Evolutionary conservation across 2,888 invertebrate species (phyloP), one percentile per base, ranked within the genome.

Genomic region (Eupithecia subumbrata): DNA sequence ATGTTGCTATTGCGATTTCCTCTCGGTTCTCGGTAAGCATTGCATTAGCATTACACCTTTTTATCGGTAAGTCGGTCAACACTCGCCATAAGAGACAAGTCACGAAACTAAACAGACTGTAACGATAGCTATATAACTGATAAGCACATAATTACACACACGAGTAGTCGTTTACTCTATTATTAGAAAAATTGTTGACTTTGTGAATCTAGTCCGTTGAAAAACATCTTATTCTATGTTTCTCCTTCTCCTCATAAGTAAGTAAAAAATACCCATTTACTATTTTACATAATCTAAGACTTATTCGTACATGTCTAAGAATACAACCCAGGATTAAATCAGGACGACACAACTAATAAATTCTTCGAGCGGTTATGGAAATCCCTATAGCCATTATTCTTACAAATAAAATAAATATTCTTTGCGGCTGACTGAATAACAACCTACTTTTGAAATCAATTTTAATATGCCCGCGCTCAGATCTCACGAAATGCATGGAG

Each of bases 11-110:
- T 63, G 69, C 56, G 69, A 66, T 77, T 77, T 74, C 76, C 74
- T 74, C 48, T 63, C 60, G 66, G 60, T 76, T 74, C 76, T 74
- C 66, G 37, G 69, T 74, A 76, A 25, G 45, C 71, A 76, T 73
- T 73, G 74, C 73, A 76, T 80, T 80, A 76, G 78, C 75, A 78
- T 77, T 79, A 78, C 79, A 74, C 69, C 69, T 78, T 78, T 78
- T 78, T 78, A 78, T 74, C 74, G 74, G 69, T 52, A 73, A 74
- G 60, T 71, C 69, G 72, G 73, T 71, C 63, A 73, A 68, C 71
- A 67, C 69, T 80, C 66, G 56, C 72, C 71, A 43, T 77, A 81
- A 81, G 78, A 76, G 71, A 76, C 56, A 75, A 77, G 76, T 79
- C 81, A 80, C 81, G 81, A 78, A 75, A 63, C 64, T 73, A 68